Percentiles rank a stretch among this genome's conserved stretches.
These are phyloP conservation scores for Platycnemis pennipes DNA, from an alignment of 2,888 invertebrate genomes.

Conservation along the genomic window DNA sequence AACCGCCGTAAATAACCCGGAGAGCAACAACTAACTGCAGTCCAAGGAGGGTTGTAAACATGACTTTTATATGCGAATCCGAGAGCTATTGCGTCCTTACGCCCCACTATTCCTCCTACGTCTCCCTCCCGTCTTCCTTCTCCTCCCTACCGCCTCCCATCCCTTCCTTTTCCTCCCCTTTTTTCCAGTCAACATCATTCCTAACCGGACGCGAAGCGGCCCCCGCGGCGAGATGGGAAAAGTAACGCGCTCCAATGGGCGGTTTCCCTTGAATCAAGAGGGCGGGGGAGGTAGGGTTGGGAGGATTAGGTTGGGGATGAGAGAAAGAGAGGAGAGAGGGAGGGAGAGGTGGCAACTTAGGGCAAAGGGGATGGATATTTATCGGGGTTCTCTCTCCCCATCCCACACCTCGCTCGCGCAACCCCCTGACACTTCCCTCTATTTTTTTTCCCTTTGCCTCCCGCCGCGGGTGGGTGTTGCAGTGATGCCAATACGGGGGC, in stretches of 20 bases:
- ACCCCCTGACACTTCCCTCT: neutral
- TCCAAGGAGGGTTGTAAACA: slow-evolving; percentile 3
- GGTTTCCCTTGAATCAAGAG: too few relatives aligned
- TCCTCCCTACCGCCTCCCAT: neutral
- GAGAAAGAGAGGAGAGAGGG: too few relatives aligned
- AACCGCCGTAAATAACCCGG: neutral
- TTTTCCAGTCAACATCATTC: neutral
- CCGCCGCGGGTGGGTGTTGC: neutral
- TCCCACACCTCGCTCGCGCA: neutral
- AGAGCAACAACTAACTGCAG: neutral
- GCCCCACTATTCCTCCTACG: neutral
- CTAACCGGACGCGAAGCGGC: neutral
- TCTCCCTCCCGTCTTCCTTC: neutral
- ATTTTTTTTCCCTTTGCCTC: neutral
- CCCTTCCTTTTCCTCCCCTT: neutral
- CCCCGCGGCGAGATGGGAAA: neutral
- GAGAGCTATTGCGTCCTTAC: neutral
- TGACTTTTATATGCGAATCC: slow-evolving; percentile 3
- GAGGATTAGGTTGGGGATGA: too few relatives aligned
- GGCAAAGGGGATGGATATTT: neutral
- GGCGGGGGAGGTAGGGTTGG: too few relatives aligned
- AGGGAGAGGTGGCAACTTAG: too few relatives aligned
- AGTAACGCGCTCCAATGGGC: too few relatives aligned
- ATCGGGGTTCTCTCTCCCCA: neutral
- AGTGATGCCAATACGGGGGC: neutral